Percentiles rank a stretch among this genome's conserved stretches.
Evolutionary conservation across 2,113 vertebrate species (phyloP).

Genomic region (Microcebus murinus): DNA sequence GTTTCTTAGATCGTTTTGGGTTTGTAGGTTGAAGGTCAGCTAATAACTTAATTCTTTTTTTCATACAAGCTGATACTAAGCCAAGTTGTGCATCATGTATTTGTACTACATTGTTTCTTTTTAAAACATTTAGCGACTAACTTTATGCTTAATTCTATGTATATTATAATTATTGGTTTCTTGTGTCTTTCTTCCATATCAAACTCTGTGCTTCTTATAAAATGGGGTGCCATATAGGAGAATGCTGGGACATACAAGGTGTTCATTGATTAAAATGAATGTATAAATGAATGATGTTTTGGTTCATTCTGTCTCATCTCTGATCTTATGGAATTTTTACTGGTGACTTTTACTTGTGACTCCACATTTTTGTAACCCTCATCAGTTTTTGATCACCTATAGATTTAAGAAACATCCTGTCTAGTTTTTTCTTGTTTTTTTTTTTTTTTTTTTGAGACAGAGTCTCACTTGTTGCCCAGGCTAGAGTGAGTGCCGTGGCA

Average conservation of each 20-base stretch:
- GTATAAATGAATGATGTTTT: constrained; percentile 1
- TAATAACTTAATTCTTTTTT: not conserved
- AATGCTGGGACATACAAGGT: not conserved
- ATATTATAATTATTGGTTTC: constrained; percentile 1
- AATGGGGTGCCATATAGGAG: not conserved
- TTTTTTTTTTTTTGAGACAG: no score
- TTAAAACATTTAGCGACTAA: not conserved
- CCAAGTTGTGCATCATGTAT: not conserved
- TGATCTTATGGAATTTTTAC: not conserved
- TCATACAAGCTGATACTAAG: not conserved
- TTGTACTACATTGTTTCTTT: not conserved
- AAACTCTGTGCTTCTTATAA: not conserved
- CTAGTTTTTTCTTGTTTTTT: not conserved
- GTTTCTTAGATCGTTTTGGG: not conserved
- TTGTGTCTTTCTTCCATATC: not conserved
- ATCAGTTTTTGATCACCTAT: not conserved
- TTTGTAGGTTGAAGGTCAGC: not conserved
- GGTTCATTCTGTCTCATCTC: not conserved
- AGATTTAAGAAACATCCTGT: constrained; percentile 25
- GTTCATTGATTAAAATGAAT: not conserved
- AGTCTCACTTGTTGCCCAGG: no score
- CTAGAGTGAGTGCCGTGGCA: no score
- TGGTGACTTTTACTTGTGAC: constrained; percentile 43
- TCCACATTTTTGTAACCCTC: not conserved
- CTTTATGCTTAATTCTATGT: not conserved